Evolutionary conservation across 2,113 vertebrate species (phyloP), one percentile per base, ranked within the genome.

Genomic region (Maccullochella peelii): DNA sequence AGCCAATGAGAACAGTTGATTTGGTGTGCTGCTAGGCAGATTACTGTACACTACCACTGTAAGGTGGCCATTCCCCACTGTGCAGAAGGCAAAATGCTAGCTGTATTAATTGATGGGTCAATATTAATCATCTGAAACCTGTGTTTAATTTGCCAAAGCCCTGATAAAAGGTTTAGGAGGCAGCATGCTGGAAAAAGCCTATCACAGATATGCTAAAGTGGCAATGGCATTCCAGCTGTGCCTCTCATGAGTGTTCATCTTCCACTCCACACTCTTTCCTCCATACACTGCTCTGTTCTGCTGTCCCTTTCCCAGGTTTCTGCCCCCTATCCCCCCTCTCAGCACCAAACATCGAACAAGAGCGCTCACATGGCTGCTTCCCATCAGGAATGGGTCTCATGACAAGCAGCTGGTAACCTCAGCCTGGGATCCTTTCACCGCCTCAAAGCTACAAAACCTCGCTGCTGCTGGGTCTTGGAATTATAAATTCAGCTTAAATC

Each of bases 11-110:
- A 91, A 73, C 16, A 63, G 27, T 27, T 76, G 61, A 81, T 78
- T 25, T 62, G 58, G 36, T 44, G 73, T 91, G 92, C 88, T 93
- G 89, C 93, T 90, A 92, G 91, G 91, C 92, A 94, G 93, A 94
- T 88, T 91, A 85, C 23, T 52, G 55, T 21, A 76, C 50, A 59
- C 21, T 14, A 52, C 14, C 55, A 59, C 68, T 52, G 67, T 70
- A 38, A 49, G 63, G 65, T 49, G 33, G 68, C 49, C 42, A 40
- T 20, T 66, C 79, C 76, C 75, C 47, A 25, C 71, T 79, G 63
- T 30, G 80, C 18, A 38, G 47, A 77, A 10, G 21, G 71, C 25
- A 77, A 82, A 52, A 84, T 33, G 6, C 54, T 23, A 68, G 42
- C 54, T 50, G 61, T 62, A 59, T 82, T 40, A 68, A 80, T 59